Base-by-base conservation (phyloP, 37 sponge, comb jelly and placozoan genomes). In the Crambe crambe region DNA sequence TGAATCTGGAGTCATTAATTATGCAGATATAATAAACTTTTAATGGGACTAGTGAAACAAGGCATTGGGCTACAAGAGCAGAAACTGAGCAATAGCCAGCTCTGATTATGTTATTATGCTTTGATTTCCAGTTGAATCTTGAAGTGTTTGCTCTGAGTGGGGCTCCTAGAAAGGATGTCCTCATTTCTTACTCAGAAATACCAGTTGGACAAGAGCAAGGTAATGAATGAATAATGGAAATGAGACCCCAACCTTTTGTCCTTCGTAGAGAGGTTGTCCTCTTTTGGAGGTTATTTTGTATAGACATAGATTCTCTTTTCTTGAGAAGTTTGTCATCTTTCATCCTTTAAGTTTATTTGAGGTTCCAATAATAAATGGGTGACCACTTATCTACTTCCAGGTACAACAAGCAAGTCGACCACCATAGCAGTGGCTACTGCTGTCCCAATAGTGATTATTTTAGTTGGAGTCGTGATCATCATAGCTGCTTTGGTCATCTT, bases 121-220 rank as follows among this genome's bases (percentile, higher is more conserved):
- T n/a, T n/a, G n/a, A n/a, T 2, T 65, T 65, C 2, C 35, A 65
- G 66, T 34, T 65, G 10, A 34, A 65, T 30, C 31, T 65, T 30
- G 1, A 32, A 3, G 66, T 65, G 66, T 65, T 65, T 65, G 35
- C 35, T 5, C 35, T 65, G 35, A 32, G 10, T 65, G 66, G 66
- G 2, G 17, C 27, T 17, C 34, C 66, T 34, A 65, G 66, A 65
- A 65, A 30, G 30, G 66, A 65, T 18, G 31, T 9, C 31, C 66
- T 65, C 35, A 32, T 65, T 17, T 2, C 66, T 17, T 65, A 65
- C 35, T 3, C 66, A 65, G 66, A 65, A 65, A 65, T 65, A 65
- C 34, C 66, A 18, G 10, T 65, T 30, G 66, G 31, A 30, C 1
- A 47, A 47, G 10, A 47, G 51, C 51, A 47, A 47, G 51, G 51